These are phyloP conservation scores for Labia minor DNA, from an alignment of 2,888 invertebrate species.

Conservation along the genomic window DNA sequence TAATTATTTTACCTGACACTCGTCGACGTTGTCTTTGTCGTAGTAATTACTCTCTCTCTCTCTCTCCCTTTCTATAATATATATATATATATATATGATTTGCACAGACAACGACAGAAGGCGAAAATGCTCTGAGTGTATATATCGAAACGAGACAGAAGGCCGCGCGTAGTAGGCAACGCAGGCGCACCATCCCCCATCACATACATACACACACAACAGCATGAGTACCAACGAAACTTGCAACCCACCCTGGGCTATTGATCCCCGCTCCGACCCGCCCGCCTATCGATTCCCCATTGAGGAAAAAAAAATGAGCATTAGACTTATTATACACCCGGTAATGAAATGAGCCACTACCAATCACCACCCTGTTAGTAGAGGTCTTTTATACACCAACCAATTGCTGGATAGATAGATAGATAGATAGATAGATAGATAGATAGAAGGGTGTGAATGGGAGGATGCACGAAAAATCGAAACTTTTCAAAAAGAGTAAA, in stretches of 20 bases:
- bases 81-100: too few species aligned
- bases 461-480: conserved; percentile 8
- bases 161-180: neutral
- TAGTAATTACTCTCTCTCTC: too few species aligned
- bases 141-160: neutral
- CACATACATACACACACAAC: neutral
- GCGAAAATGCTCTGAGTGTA: neutral
- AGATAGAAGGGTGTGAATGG: neutral
- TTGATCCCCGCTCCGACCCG: conserved; percentile 13
- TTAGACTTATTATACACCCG: neutral
- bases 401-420: too few species aligned
- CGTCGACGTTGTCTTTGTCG: neutral
- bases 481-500: neutral
- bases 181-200: neutral
- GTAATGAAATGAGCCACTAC: neutral
- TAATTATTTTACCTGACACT: too few species aligned
- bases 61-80: too few species aligned
- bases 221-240: neutral
- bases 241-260: neutral
- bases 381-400: too few species aligned
- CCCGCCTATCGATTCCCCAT: conserved; percentile 7
- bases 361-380: too few species aligned
- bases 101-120: neutral
- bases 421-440: too few species aligned
- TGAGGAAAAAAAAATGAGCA: neutral